phyloP scores from a whole-genome alignment of 1,140 invertebrate genomes.

The Hyposmocoma kahamanoa region DNA sequence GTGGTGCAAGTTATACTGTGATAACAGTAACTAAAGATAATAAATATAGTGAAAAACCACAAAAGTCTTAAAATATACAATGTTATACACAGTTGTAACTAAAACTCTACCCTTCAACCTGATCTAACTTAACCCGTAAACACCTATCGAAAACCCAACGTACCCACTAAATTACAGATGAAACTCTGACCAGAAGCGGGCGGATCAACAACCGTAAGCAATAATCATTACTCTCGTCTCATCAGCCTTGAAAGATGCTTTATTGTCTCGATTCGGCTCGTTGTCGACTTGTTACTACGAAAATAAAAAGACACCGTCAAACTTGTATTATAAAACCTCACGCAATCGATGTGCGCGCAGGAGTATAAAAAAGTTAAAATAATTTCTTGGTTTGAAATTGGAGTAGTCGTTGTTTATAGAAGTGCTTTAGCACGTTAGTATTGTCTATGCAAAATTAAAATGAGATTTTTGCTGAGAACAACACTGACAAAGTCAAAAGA shows the following conservation, averaged over 20 bases:
- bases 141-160: too few relatives aligned
- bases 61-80: too few relatives aligned
- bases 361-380: slow-evolving; percentile 31
- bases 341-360: slow-evolving; percentile 36
- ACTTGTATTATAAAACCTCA: slow-evolving; percentile 59
- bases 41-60: too few relatives aligned
- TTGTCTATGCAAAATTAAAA: neutral
- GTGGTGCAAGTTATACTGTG: too few relatives aligned
- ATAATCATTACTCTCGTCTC: slow-evolving; percentile 63
- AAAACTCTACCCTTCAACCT: too few relatives aligned
- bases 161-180: slow-evolving; percentile 20
- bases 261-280: slow-evolving; percentile 66
- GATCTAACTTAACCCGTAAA: too few relatives aligned
- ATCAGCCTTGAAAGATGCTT: slow-evolving; percentile 61
- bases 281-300: slow-evolving; percentile 63
- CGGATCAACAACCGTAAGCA: slow-evolving; percentile 51
- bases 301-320: slow-evolving; percentile 51
- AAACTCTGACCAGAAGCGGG: slow-evolving; percentile 38
- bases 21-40: too few relatives aligned
- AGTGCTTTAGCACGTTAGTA: slow-evolving; percentile 3
- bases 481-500: too few relatives aligned
- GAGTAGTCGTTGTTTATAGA: slow-evolving; percentile 15
- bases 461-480: too few relatives aligned
- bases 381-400: slow-evolving; percentile 27
- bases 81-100: too few relatives aligned